Conservation (phyloP, 2,113 vertebrate species). For the Bufo bufo region DNA sequence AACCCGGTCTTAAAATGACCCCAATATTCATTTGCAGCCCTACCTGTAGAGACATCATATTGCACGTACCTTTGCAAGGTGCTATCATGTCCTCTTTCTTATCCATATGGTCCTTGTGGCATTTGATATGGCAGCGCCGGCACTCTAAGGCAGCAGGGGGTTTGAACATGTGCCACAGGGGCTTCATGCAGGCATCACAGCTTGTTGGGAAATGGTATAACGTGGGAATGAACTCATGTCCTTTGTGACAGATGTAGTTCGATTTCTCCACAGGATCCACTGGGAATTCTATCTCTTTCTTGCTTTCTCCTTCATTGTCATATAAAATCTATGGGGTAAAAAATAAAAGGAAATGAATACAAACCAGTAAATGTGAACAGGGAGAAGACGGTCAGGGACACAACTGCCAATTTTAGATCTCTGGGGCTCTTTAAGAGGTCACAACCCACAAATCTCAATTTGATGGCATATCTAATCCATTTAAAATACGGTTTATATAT, state of each 20-base stretch:
- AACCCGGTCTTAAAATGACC: too few species aligned
- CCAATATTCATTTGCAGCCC: neutral
- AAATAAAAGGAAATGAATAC: neutral
- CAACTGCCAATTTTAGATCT: too few species aligned
- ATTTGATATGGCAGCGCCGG: constrained; percentile 97
- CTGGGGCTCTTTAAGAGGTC: too few species aligned
- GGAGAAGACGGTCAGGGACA: too few species aligned
- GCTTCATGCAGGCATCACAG: constrained; percentile 98
- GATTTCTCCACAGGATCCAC: constrained; percentile 93
- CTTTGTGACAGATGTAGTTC: constrained; percentile 97
- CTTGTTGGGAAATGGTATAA: constrained; percentile 98
- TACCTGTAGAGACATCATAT: neutral
- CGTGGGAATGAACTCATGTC: constrained; percentile 98
- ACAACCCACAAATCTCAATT: too few species aligned
- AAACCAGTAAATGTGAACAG: neutral
- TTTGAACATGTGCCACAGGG: constrained; percentile 98
- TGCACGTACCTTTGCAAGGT: constrained; percentile 87
- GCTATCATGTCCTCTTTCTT: constrained; percentile 96
- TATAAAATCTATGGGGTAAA: constrained; percentile 85
- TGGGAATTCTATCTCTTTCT: constrained; percentile 90
- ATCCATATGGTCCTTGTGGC: constrained; percentile 99
- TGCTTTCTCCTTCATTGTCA: constrained; percentile 98
- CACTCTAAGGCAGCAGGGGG: constrained; percentile 97
- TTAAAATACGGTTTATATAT: neutral
- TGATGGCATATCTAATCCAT: too few species aligned